Base-by-base conservation (phyloP, 1,140 invertebrate genomes). In the Galleria mellonella region DNA sequence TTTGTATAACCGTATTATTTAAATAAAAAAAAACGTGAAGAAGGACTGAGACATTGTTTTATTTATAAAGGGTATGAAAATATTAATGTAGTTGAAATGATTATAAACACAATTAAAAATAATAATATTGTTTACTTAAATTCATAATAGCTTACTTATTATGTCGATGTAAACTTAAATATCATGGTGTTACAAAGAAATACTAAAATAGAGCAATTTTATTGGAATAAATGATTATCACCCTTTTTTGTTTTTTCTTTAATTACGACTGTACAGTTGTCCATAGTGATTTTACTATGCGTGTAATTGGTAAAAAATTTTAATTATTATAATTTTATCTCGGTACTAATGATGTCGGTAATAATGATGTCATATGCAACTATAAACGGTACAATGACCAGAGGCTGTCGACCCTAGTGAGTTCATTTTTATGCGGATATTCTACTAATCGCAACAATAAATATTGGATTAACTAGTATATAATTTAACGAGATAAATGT, bases 1-100 rank as follows among this genome's bases (percentile, higher is more conserved):
- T 79, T 83, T 82, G 73, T 82, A 82, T 81, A 83, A 78, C 72
- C 79, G 75, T 81, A 83, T 76, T 79, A 83, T 81, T 79, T 72
- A 77, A 82, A 23, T 23, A 23, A 71, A 83, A 79, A 82, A 71
- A 83, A 79, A 75, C 59, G 68, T 79, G 65, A 83, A 62, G 70
- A 74, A 76, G 75, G 75, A 83, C 76, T 77, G 76, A 79, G 47
- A 72, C 51, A 72, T 83, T 76, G 75, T 83, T 81, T 83, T 81
- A 81, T 81, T 83, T 81, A 67, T 70, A 60, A 49, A 57, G 41
- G 54, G 50, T 59, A 61, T 55, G 46, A 62, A 55, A 53, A 59
- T 66, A 57, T 55, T 49, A 61, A 48, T 58, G 50, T 58, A 50
- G 44, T 42, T 57, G 46, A 61, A 67, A 50, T 54, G 49, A 50